Conservation (phyloP, 2,888 invertebrate genomes). For the Lepidocyrtinus sp. region DNA sequence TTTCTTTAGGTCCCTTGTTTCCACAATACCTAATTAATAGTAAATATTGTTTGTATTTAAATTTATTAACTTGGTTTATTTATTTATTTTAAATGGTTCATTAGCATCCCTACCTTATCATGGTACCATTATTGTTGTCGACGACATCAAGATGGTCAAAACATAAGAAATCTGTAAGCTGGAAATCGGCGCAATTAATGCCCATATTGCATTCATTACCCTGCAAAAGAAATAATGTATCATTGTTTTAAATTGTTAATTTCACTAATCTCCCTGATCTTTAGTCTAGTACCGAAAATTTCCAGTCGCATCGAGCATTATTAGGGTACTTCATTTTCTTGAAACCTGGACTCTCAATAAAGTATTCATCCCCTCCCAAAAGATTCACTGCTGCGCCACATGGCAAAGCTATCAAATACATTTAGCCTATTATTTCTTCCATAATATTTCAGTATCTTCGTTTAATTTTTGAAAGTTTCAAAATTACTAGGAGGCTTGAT, state of each 20-base stretch:
- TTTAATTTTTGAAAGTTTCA: no score
- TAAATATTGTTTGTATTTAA: neutral
- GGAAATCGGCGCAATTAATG: constrained; percentile 58
- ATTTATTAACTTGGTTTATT: constrained; percentile 10
- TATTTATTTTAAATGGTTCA: neutral
- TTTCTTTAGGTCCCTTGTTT: constrained; percentile 47
- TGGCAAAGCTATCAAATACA: constrained; percentile 38
- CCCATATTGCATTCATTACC: constrained; percentile 39
- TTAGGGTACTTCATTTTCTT: constrained; percentile 62
- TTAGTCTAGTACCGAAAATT: constrained; percentile 58
- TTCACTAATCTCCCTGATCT: neutral
- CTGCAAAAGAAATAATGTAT: neutral
- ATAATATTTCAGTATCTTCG: no score
- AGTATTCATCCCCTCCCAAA: constrained; percentile 53
- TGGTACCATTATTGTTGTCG: constrained; percentile 57
- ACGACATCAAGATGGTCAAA: constrained; percentile 64
- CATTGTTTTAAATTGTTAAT: neutral
- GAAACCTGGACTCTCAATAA: constrained; percentile 67
- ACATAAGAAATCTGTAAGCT: constrained; percentile 64
- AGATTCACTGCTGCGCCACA: constrained; percentile 53
- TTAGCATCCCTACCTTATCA: constrained; percentile 42
- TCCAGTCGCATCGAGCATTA: constrained; percentile 62
- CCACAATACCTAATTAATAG: constrained; percentile 54
- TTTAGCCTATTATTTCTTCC: neutral
- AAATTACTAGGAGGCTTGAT: constrained; percentile 43